phyloP scores from a whole-genome alignment of 2,888 invertebrate species.

The Balanococcus diminutus region DNA sequence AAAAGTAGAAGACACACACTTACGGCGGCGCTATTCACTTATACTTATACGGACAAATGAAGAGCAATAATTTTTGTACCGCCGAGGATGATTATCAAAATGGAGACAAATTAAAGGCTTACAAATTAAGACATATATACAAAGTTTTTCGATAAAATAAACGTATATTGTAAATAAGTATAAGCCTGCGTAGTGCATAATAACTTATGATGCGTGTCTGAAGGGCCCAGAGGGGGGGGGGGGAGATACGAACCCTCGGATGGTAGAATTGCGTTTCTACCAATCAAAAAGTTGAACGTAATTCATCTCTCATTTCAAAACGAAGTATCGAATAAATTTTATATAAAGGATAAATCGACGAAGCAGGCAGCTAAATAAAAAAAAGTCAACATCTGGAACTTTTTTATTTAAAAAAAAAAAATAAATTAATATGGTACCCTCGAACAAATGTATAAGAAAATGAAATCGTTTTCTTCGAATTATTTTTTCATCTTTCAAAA shows the following conservation, averaged over 20 bases:
- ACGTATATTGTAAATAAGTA: not conserved
- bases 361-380: not conserved
- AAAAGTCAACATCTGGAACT: slow-evolving; percentile 4
- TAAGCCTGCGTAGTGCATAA: not conserved
- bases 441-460: not conserved
- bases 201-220: no score
- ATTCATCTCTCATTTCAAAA: not conserved
- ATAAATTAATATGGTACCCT: slow-evolving; percentile 9
- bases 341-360: not conserved
- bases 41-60: not conserved
- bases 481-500: not conserved
- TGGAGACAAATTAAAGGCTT: not conserved
- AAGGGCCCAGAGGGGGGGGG: no score
- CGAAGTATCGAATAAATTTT: not conserved
- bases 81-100: not conserved
- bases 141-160: not conserved
- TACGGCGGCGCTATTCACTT: not conserved
- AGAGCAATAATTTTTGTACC: not conserved
- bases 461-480: not conserved
- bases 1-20: not conserved
- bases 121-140: not conserved
- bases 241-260: not conserved
- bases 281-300: not conserved
- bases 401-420: slow-evolving; percentile 9
- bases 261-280: not conserved